Percentiles rank a stretch among this genome's conserved stretches.
These are phyloP conservation scores for Hormaphis cornu DNA, from an alignment of 1,140 invertebrate species.

Conservation along the genomic window DNA sequence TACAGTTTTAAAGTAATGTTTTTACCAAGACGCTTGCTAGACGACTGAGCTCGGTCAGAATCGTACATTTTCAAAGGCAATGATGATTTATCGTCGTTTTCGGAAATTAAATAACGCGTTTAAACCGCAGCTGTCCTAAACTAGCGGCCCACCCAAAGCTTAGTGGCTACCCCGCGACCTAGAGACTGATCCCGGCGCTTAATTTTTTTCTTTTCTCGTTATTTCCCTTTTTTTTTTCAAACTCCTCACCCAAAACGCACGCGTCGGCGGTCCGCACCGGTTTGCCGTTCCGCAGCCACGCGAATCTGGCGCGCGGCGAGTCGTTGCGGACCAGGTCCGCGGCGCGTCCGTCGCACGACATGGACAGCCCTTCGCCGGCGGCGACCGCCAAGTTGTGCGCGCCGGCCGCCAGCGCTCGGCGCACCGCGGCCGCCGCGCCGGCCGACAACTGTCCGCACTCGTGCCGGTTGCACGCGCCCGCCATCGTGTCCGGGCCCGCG, in stretches of 20 bases:
- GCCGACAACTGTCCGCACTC: slow-evolving; percentile 1
- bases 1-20: no score
- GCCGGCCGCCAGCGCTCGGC: background rate
- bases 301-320: background rate
- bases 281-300: slow-evolving; percentile 2
- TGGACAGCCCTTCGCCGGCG: background rate
- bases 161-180: no score
- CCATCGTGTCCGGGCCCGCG: slow-evolving; percentile 38
- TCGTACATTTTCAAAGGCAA: no score
- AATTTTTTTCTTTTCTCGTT: no score
- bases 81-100: no score
- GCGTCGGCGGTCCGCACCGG: background rate
- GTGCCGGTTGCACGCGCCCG: background rate
- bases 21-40: no score
- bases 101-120: no score
- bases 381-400: background rate
- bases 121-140: no score
- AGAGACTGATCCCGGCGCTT: no score
- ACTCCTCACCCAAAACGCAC: no score
- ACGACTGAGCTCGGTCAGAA: no score
- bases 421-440: background rate
- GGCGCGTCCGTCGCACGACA: background rate
- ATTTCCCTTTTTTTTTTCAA: background rate
- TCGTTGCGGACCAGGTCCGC: background rate
- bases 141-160: no score